A percentile compares a stretch with the other conserved stretches of the same genome.
phyloP scores from a whole-genome alignment of 2,113 vertebrate species.

The Theristicus caerulescens region DNA sequence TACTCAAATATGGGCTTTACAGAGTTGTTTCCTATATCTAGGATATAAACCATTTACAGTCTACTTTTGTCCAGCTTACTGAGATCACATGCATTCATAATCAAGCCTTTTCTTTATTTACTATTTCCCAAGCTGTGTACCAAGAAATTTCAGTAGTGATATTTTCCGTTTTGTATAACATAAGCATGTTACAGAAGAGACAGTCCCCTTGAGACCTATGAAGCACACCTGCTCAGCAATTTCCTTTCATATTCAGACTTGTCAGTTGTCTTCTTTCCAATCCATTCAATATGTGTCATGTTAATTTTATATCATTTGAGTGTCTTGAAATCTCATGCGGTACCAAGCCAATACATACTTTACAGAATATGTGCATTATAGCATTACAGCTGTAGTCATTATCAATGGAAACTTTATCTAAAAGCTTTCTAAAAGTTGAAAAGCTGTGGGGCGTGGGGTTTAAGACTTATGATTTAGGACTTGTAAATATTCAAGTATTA shows the following conservation, averaged over 20 bases:
- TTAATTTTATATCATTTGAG: not conserved
- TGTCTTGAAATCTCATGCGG: not conserved
- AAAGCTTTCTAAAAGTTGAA: not conserved
- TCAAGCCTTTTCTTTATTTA: not conserved
- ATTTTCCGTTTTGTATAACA: not conserved
- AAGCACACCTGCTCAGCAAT: not conserved
- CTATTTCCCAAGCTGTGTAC: not conserved
- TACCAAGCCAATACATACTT: not conserved
- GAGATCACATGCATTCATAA: not conserved
- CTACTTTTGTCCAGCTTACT: not conserved
- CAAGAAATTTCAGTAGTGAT: not conserved
- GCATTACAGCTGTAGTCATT: not conserved
- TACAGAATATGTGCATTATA: not conserved
- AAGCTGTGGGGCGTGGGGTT: not conserved
- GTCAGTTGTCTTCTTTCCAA: not conserved
- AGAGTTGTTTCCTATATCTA: not conserved
- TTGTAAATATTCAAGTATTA: not conserved
- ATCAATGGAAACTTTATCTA: not conserved
- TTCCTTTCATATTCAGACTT: not conserved
- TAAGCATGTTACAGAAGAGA: not conserved
- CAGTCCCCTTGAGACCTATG: not conserved
- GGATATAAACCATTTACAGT: not conserved
- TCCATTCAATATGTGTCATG: not conserved
- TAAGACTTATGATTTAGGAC: not conserved
- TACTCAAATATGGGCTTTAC: not conserved